These are phyloP conservation scores for Pseudobourletiella spinata DNA, from an alignment of 1,140 invertebrate genomes.

Conservation along the genomic window DNA sequence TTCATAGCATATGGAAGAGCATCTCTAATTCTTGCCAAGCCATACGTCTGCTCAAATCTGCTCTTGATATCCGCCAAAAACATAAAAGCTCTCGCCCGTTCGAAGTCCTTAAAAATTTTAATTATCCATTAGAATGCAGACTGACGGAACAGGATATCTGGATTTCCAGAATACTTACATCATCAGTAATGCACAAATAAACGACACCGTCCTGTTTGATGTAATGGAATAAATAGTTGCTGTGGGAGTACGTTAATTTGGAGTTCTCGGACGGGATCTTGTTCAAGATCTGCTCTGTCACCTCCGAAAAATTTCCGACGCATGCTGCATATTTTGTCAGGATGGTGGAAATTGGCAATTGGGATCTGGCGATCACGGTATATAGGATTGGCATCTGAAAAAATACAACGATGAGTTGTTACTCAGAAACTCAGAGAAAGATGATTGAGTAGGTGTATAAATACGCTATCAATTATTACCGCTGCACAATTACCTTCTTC, in stretches of 20 bases:
- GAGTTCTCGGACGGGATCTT: constrained; percentile 77
- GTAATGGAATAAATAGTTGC: constrained; percentile 86
- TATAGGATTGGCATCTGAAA: constrained; percentile 72
- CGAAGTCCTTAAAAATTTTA: constrained; percentile 64
- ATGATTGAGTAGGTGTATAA: no score
- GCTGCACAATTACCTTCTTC: no score
- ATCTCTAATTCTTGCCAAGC: constrained; percentile 59
- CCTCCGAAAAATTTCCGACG: constrained; percentile 81
- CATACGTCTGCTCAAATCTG: constrained; percentile 74
- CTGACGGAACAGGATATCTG: neutral
- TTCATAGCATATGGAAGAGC: constrained; percentile 91
- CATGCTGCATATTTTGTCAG: constrained; percentile 83
- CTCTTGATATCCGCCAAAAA: constrained; percentile 84
- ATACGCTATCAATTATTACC: no score
- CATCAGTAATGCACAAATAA: constrained; percentile 90
- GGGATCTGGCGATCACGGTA: constrained; percentile 75
- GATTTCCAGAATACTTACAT: constrained; percentile 59
- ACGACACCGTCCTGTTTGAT: constrained; percentile 75
- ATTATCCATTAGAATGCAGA: neutral
- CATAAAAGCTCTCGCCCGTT: constrained; percentile 78
- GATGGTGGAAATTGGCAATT: constrained; percentile 50
- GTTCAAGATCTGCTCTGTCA: constrained; percentile 73
- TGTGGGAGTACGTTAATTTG: constrained; percentile 85
- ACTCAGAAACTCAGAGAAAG: neutral
- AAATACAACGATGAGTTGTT: constrained; percentile 2